Conservation (phyloP, 2,113 vertebrate genomes). For the Cyprinodon variegatus region DNA sequence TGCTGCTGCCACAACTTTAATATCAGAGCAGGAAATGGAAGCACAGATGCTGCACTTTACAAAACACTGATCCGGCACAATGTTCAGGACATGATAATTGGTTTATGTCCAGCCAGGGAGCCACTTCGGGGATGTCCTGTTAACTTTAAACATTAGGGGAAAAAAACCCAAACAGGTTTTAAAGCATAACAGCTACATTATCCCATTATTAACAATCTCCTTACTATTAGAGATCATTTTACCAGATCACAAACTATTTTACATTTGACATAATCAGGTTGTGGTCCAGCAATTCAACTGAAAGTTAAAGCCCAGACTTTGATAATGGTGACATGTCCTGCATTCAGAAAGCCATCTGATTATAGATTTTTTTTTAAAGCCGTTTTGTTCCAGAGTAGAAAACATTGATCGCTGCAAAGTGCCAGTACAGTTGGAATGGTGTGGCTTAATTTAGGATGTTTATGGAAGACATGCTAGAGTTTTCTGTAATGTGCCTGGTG, state of each 20-base stretch:
- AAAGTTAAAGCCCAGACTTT: not conserved
- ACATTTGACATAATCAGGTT: too few relatives aligned
- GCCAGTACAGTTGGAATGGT: not conserved
- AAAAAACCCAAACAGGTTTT: not conserved
- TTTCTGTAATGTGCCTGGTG: not conserved
- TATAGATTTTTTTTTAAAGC: not conserved
- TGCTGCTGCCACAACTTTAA: constrained; percentile 23
- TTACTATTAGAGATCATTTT: too few relatives aligned
- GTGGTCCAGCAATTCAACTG: too few relatives aligned
- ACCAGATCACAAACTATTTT: too few relatives aligned
- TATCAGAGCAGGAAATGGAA: not conserved
- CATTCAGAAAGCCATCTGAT: not conserved
- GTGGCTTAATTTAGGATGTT: not conserved
- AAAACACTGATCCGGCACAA: not conserved
- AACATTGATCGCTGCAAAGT: not conserved
- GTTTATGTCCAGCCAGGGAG: not conserved
- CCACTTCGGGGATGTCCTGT: not conserved
- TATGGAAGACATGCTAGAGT: not conserved
- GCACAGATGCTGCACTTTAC: not conserved
- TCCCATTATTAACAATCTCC: not conserved
- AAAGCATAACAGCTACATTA: not conserved
- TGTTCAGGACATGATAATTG: not conserved
- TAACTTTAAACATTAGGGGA: not conserved
- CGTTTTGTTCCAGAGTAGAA: not conserved
- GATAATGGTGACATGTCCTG: not conserved